These are phyloP conservation scores for Mallotus villosus DNA, from an alignment of 2,797 vertebrate species.

Conservation along the genomic window DNA sequence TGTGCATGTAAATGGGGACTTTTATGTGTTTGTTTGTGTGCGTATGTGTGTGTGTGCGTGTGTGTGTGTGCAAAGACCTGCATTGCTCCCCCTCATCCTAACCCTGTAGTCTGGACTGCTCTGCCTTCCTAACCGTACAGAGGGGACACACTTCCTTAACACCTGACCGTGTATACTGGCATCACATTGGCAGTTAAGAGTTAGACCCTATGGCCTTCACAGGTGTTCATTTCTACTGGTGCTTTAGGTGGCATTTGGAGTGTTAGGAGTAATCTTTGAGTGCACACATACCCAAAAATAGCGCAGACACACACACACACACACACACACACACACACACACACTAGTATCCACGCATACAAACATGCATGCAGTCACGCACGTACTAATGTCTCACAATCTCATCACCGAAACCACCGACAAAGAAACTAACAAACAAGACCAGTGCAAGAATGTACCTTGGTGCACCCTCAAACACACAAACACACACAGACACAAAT, in stretches of 20 bases:
- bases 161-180: constrained; percentile 21
- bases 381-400: constrained; percentile 23
- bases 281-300: not conserved
- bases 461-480: not conserved
- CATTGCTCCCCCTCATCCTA: constrained; percentile 45
- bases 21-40: not conserved
- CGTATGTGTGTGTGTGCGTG: constrained; percentile 22
- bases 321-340: not conserved
- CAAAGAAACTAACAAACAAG: not conserved
- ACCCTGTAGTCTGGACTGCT: constrained; percentile 39
- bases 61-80: constrained; percentile 53
- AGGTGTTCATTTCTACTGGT: too few species aligned
- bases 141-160: constrained; percentile 45
- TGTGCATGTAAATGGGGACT: too few species aligned
- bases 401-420: not conserved
- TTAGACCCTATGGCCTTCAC: not conserved
- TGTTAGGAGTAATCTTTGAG: too few species aligned
- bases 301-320: not conserved
- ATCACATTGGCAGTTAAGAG: constrained; percentile 36
- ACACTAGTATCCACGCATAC: not conserved
- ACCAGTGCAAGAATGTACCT: not conserved
- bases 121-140: constrained; percentile 40
- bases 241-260: too few species aligned
- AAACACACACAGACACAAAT: constrained; percentile 35
- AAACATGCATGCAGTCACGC: constrained; percentile 12